Evolutionary conservation across 2,888 invertebrate species (phyloP).

Genomic region (Drosophila lutescens): DNA sequence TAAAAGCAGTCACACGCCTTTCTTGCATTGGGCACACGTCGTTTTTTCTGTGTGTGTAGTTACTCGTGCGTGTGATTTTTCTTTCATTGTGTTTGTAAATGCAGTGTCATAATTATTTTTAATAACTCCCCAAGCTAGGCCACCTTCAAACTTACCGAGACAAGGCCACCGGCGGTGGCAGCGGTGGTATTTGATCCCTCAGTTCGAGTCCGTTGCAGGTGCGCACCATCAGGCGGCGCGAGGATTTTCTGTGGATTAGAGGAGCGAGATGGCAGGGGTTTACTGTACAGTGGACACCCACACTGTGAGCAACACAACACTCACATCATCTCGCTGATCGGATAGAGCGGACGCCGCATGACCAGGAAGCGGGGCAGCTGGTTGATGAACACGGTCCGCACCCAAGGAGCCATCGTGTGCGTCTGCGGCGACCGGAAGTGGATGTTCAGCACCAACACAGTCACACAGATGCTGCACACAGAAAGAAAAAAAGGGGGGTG

Average conservation of each 20-base stretch:
- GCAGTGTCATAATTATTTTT: no score
- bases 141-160: constrained; percentile 82
- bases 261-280: no score
- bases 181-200: constrained; percentile 86
- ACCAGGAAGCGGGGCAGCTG: constrained; percentile 96
- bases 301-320: constrained; percentile 17
- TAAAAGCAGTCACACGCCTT: no score
- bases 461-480: constrained; percentile 92
- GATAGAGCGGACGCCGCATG: constrained; percentile 92
- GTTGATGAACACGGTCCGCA: constrained; percentile 97
- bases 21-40: no score
- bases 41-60: no score
- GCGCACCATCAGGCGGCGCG: constrained; percentile 89
- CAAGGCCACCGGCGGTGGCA: constrained; percentile 86
- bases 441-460: constrained; percentile 98
- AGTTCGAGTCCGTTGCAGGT: constrained; percentile 92
- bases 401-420: constrained; percentile 99
- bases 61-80: no score
- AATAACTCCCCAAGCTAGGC: not conserved
- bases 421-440: constrained; percentile 99
- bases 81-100: no score
- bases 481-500: not conserved
- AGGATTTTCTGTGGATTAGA: constrained; percentile 80
- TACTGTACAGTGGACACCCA: no score
- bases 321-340: constrained; percentile 85